These are phyloP conservation scores for Brachypteracias leptosomus DNA, from an alignment of 2,113 vertebrate genomes.

Conservation along the genomic window DNA sequence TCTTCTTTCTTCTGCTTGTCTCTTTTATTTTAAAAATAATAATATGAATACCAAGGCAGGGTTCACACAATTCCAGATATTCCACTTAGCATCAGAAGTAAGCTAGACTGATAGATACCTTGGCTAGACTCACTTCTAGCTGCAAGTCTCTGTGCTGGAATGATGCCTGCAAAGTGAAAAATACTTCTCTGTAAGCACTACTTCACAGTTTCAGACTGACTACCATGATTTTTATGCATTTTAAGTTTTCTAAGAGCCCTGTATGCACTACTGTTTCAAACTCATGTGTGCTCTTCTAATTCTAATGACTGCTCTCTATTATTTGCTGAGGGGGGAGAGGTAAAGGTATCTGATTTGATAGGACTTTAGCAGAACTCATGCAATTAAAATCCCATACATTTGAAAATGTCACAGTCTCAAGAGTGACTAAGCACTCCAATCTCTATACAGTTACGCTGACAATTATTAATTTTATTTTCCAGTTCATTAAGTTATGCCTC, in stretches of 20 bases:
- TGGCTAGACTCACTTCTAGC: neutral
- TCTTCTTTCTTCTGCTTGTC: neutral
- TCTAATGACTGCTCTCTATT: neutral
- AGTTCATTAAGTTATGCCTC: neutral
- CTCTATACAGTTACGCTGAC: neutral
- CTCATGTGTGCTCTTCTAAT: neutral
- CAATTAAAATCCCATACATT: neutral
- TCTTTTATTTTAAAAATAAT: neutral
- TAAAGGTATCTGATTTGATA: neutral
- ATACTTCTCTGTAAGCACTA: neutral
- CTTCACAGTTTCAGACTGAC: neutral
- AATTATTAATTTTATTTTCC: constrained; percentile 13
- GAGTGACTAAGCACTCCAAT: neutral
- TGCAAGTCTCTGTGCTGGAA: neutral
- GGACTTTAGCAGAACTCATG: neutral
- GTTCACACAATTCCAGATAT: neutral
- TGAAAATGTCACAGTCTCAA: neutral
- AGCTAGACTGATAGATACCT: neutral
- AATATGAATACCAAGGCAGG: neutral
- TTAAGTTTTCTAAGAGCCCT: neutral
- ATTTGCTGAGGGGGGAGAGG: neutral
- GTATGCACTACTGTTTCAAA: neutral
- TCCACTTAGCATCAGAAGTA: neutral
- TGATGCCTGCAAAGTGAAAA: neutral
- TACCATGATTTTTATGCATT: neutral